Evolutionary conservation across 2,888 invertebrate genomes (phyloP), one percentile per base, ranked within the genome.

Genomic region (Bellardia pandia): DNA sequence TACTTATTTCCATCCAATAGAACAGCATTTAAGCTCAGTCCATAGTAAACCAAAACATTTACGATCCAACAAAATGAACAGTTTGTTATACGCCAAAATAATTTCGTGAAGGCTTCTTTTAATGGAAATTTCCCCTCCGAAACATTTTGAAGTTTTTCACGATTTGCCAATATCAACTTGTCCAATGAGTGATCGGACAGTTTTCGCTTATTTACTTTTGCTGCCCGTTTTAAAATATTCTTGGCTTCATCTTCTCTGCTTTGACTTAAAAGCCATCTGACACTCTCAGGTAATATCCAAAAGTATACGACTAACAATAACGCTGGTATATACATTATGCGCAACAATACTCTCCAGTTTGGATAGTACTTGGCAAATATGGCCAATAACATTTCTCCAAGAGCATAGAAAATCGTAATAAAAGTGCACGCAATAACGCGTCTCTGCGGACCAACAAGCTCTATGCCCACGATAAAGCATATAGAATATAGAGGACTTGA

Each of bases 51-150:
- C 88, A 97, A 96, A 0, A 96, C 96, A 90, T 96, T 96, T 0
- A 97, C 96, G 16, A 97, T 95, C 97, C 97, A 97, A 94, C 96
- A 97, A 89, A 96, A 95, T n/a, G 96, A 96, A 88, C 96, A 96
- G 74, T 96, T 95, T 2, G 94, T 85, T 77, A 94, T 92, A 58
- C 93, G 91, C 91, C 92, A 92, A 69, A 92, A 90, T 23, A 93
- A 88, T 71, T 89, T 90, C n/a, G 87, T 89, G 58, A 93, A 93
- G 0, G 93, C 92, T 42, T 91, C 90, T 6, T 91, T 90, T n/a
- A 93, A 91, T 1, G 93, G 93, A 79, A 93, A 93, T 23, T 89
- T 91, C 0, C 91, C 89, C 76, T 92, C 93, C 2, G 90, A 86
- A 2, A 91, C 90, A 42, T 90, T 89, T 30, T 89, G 71, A 40